Evolutionary conservation across 2,888 invertebrate genomes (phyloP).

Genomic region (Plagiodera versicolora): DNA sequence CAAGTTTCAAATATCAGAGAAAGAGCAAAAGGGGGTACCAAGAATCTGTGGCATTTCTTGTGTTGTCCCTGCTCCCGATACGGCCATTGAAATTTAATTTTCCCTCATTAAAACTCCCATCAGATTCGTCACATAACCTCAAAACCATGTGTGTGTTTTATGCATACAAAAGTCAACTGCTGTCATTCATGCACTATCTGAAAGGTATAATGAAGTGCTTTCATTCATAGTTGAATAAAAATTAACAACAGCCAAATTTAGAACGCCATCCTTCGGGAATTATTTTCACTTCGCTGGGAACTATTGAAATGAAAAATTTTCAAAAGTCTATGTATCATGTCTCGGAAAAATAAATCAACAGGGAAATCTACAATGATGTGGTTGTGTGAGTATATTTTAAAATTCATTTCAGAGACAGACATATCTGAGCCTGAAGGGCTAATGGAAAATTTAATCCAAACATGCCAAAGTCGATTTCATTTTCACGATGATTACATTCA

Average conservation of each 20-base stretch:
- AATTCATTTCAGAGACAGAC: too few relatives aligned
- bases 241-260: neutral
- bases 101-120: neutral
- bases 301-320: neutral
- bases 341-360: slow-evolving; percentile 27
- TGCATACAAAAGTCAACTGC: neutral
- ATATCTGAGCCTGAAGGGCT: too few relatives aligned
- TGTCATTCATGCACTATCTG: neutral
- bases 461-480: too few relatives aligned
- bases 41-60: too few relatives aligned
- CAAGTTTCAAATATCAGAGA: too few relatives aligned
- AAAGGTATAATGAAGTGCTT: neutral
- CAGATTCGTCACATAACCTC: neutral
- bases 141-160: neutral
- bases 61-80: too few relatives aligned
- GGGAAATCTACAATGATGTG: slow-evolving; percentile 28
- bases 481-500: too few relatives aligned
- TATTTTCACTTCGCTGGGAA: neutral
- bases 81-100: slow-evolving; percentile 3
- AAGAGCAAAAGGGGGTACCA: too few relatives aligned
- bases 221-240: too few relatives aligned
- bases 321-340: slow-evolving; percentile 22
- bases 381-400: too few relatives aligned
- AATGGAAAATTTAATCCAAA: too few relatives aligned
- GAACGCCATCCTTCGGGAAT: neutral